Conservation (phyloP, 2,113 vertebrate species). For the Caranx ignobilis region DNA sequence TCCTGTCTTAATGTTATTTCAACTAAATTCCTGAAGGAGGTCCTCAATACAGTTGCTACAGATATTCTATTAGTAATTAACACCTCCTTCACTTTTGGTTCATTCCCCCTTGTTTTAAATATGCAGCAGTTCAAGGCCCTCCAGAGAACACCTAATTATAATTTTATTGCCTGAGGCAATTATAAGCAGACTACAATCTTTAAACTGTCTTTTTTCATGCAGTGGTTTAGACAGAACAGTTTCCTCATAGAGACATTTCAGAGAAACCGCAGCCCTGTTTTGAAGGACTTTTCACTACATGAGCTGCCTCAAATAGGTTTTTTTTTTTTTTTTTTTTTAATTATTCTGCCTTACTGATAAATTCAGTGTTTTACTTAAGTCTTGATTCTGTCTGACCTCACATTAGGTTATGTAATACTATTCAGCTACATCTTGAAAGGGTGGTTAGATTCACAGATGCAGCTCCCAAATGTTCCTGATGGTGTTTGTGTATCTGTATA, state of each 20-base stretch:
- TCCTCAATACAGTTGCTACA: conserved; percentile 10
- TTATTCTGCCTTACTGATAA: neutral
- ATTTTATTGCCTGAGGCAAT: conserved; percentile 53
- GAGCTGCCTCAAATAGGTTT: neutral
- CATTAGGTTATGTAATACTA: conserved; percentile 9
- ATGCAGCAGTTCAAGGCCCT: conserved; percentile 50
- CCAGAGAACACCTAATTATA: conserved; percentile 54
- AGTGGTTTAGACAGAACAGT: conserved; percentile 14
- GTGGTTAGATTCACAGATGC: neutral
- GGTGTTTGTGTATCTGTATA: neutral
- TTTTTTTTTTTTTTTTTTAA: neutral
- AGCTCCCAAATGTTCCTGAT: neutral
- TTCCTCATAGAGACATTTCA: conserved; percentile 11
- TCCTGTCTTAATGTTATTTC: conserved; percentile 15
- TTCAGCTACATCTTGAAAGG: neutral
- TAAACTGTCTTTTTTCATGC: conserved; percentile 1
- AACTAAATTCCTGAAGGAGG: conserved; percentile 49
- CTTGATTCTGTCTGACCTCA: neutral
- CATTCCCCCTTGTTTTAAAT: conserved; percentile 56
- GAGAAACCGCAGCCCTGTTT: neutral
- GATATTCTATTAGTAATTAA: conserved; percentile 57
- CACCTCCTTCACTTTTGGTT: conserved; percentile 39
- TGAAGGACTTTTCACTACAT: neutral
- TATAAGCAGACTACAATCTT: conserved; percentile 30
- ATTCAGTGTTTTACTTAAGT: neutral